phyloP scores from a whole-genome alignment of 2,797 vertebrate species.

The Austrolebias charrua region DNA sequence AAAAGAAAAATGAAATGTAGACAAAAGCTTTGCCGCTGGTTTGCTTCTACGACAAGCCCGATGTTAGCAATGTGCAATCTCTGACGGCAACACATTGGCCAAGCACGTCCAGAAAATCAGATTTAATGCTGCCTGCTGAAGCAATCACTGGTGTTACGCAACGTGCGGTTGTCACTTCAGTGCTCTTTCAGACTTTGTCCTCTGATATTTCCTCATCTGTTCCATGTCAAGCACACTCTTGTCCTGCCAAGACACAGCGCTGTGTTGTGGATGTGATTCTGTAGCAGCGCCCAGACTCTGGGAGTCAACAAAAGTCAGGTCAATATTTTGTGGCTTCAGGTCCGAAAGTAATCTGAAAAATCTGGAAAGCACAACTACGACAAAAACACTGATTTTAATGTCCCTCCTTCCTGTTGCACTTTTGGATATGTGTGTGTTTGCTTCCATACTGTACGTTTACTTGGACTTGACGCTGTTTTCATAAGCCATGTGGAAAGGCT shows the following conservation, averaged over 20 bases:
- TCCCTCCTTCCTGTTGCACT: slow-evolving; percentile 45
- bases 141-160: slow-evolving; percentile 60
- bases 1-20: slow-evolving; percentile 4
- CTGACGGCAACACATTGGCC: slow-evolving; percentile 43
- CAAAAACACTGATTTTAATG: slow-evolving; percentile 24
- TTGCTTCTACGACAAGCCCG: slow-evolving; percentile 39
- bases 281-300: too few species aligned
- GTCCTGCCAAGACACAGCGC: slow-evolving; percentile 1
- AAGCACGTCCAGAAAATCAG: slow-evolving; percentile 54
- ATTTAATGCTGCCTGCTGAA: slow-evolving; percentile 55
- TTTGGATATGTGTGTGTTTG: slow-evolving; percentile 53
- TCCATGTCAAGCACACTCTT: slow-evolving; percentile 36
- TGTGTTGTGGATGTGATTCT: slow-evolving; percentile 1
- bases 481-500: slow-evolving; percentile 71
- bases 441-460: slow-evolving; percentile 33
- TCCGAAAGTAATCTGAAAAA: slow-evolving; percentile 32
- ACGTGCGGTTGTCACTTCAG: slow-evolving; percentile 56
- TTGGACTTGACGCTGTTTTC: slow-evolving; percentile 55
- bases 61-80: slow-evolving; percentile 38
- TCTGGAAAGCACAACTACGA: slow-evolving; percentile 52
- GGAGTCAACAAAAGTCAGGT: neutral
- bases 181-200: slow-evolving; percentile 59
- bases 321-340: slow-evolving; percentile 11
- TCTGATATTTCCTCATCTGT: slow-evolving; percentile 63
- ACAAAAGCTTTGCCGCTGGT: slow-evolving; percentile 26